Evolutionary conservation across 2,888 invertebrate species (phyloP).

Genomic region (Beris morrisii): DNA sequence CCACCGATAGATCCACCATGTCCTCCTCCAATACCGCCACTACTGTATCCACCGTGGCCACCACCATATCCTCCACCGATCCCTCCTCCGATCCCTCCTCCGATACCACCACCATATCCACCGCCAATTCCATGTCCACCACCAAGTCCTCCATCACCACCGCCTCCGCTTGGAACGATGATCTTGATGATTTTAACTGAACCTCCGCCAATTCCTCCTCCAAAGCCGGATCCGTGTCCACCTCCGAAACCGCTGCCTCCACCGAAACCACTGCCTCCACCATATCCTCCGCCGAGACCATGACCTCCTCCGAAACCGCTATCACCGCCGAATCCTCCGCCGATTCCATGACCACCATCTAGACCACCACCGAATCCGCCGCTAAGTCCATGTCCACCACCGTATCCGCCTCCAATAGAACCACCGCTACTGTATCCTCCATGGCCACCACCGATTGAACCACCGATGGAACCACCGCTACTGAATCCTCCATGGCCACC

Average conservation of each 20-base stretch:
- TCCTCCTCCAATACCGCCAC: constrained; percentile 35
- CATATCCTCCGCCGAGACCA: constrained; percentile 15
- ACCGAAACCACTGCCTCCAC: constrained; percentile 14
- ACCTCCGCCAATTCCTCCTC: constrained; percentile 17
- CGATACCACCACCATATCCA: constrained; percentile 48
- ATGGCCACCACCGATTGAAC: not conserved
- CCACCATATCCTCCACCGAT: not conserved
- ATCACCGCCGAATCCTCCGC: constrained; percentile 14
- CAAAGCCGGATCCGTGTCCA: not conserved
- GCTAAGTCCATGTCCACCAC: constrained; percentile 2
- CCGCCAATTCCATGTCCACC: constrained; percentile 42
- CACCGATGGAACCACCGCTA: constrained; percentile 5
- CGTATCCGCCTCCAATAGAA: constrained; percentile 1
- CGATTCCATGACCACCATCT: not conserved
- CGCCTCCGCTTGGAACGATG: constrained; percentile 36
- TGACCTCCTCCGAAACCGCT: constrained; percentile 3
- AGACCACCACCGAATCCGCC: not conserved
- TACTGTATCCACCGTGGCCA: constrained; percentile 37
- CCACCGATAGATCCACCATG: constrained; percentile 9
- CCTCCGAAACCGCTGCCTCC: constrained; percentile 7
- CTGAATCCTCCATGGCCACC: constrained; percentile 16
- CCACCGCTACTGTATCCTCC: not conserved
- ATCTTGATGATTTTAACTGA: constrained; percentile 4
- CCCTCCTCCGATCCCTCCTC: constrained; percentile 6
- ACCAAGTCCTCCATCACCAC: constrained; percentile 44